A percentile compares a stretch with the other conserved stretches of the same genome.
Evolutionary conservation across 1,140 invertebrate genomes (phyloP).

Genomic region (Dinoponera quadriceps): DNA sequence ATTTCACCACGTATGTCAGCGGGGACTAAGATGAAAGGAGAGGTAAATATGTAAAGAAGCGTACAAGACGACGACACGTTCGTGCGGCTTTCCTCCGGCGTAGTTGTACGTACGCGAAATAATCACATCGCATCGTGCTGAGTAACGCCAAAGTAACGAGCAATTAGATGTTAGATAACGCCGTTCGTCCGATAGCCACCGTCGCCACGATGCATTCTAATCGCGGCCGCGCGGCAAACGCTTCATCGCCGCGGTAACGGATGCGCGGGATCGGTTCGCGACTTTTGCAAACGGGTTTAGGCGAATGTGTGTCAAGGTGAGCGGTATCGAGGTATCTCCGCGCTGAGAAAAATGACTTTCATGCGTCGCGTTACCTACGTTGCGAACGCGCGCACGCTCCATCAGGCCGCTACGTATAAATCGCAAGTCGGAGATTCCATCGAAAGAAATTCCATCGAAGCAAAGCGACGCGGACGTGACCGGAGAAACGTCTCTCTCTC

Average conservation of each 20-base stretch:
- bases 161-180: conserved; percentile 46
- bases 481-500: not conserved
- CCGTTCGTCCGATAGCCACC: not conserved
- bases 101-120: not conserved
- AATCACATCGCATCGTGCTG: not conserved
- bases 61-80: not conserved
- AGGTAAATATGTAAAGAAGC: not conserved
- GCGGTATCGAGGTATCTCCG: conserved; percentile 61
- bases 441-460: not conserved
- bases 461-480: not conserved
- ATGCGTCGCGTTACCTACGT: conserved; percentile 14
- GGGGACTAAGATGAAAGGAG: not conserved
- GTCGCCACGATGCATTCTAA: not conserved
- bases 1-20: not conserved
- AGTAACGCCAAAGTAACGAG: conserved; percentile 23
- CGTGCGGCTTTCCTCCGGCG: not conserved
- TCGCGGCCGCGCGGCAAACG: not conserved
- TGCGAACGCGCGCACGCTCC: not conserved
- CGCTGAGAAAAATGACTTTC: conserved; percentile 62
- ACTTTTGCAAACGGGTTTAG: conserved; percentile 62
- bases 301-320: conserved; percentile 80
- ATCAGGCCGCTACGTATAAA: not conserved
- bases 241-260: not conserved
- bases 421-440: too few species aligned
- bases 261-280: conserved; percentile 31